Base-by-base conservation (phyloP, 2,113 vertebrate genomes). In the Ia io region DNA sequence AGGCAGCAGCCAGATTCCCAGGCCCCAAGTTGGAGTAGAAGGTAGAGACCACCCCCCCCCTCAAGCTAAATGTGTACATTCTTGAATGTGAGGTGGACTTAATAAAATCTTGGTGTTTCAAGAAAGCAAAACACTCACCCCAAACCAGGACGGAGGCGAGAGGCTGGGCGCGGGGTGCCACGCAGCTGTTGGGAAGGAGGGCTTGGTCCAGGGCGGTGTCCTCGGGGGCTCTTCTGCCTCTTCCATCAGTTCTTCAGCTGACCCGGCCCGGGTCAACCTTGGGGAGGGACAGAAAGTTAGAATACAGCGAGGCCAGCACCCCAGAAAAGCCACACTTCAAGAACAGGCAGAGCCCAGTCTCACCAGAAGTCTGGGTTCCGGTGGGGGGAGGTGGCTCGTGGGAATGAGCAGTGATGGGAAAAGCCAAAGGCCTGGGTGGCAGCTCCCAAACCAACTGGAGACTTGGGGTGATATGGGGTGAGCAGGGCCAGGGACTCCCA, bases 71-170 rank as follows among this genome's bases (percentile, higher is more conserved):
- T 30, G 91, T 69, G 44, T 3, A 0, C 5, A 1, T 30, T 25
- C 61, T 47, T 30, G 9, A 88, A 4, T 4, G 0, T 32, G 51
- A 18, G 17, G 74, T 37, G 44, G 32, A 7, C 61, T 82, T 61
- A 35, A 2, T 11, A 9, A 71, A 30, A 40, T 47, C 3, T 0
- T 18, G 44, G 61, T 83, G 35, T 74, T 18, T 3, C 18, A 1
- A 56, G 49, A 80, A 51, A 59, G 70, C 49, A 59, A 49, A 84
- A 63, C 25, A 97, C 97, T 97, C 77, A 96, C 96, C 94, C 76
- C 12, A 1, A 23, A 11, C 35, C 87, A n/a, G 61, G 67, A 17
- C 25, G 67, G 53, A 28, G 44, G 1, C 0, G 0, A 11, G 13
- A 6, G 2, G 18, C 10, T 0, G 4, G 56, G 22, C 49, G 0